phyloP scores from a whole-genome alignment of 2,113 vertebrate species.

The Geococcyx californianus region DNA sequence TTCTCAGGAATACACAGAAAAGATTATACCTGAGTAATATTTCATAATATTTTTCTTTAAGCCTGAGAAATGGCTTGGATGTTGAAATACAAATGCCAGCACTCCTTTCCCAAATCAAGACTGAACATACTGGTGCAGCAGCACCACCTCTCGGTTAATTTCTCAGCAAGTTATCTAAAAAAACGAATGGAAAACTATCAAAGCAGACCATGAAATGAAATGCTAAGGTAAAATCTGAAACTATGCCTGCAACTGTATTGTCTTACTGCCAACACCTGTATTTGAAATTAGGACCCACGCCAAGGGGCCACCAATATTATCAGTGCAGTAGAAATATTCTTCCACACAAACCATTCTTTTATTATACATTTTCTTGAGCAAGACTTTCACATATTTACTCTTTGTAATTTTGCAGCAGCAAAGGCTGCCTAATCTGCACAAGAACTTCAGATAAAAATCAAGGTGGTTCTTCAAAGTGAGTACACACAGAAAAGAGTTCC shows the following conservation, averaged over 20 bases:
- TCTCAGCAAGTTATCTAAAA: neutral
- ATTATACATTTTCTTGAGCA: neutral
- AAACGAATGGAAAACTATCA: neutral
- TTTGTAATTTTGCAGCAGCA: neutral
- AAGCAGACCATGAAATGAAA: neutral
- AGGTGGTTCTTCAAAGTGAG: neutral
- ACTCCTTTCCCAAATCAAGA: neutral
- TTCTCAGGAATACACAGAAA: conserved; percentile 8
- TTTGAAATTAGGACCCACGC: neutral
- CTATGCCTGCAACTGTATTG: neutral
- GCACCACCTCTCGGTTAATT: conserved; percentile 41
- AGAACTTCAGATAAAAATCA: neutral
- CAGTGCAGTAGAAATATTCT: neutral
- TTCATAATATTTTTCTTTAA: conserved; percentile 13
- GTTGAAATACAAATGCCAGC: neutral
- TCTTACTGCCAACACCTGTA: neutral
- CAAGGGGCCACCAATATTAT: neutral
- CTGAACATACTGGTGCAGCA: neutral
- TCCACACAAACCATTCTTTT: neutral
- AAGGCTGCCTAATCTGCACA: neutral
- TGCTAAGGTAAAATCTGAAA: neutral
- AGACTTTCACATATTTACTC: neutral
- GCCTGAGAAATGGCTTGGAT: neutral
- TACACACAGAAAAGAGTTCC: neutral
- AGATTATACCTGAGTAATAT: neutral